Evolutionary conservation across 2,888 invertebrate genomes (phyloP).

Genomic region (Acrocyrtus sp.): DNA sequence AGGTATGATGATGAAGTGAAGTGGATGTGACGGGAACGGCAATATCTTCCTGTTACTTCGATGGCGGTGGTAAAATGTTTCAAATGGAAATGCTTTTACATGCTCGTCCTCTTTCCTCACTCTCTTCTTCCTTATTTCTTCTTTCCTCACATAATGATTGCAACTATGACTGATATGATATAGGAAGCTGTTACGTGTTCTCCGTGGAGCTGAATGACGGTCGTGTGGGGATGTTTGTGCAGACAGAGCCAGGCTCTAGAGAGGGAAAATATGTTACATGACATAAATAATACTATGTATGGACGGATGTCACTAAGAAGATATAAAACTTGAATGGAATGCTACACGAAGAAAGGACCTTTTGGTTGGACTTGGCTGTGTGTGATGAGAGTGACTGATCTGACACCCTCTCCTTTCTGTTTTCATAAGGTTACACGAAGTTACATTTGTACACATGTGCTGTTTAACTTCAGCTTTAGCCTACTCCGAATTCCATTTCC

Average conservation of each 20-base stretch:
- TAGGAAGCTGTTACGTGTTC: slow-evolving; percentile 10
- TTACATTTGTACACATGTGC: slow-evolving; percentile 31
- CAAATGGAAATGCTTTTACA: slow-evolving; percentile 43
- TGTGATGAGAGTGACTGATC: slow-evolving; percentile 31
- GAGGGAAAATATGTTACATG: not conserved
- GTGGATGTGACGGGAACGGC: not conserved
- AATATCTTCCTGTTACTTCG: no score
- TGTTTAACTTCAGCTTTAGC: slow-evolving; percentile 43
- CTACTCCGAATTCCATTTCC: slow-evolving; percentile 34
- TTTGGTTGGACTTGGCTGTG: not conserved
- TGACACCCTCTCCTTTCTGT: slow-evolving; percentile 38
- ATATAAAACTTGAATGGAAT: not conserved
- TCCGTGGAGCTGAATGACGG: not conserved
- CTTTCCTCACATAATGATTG: slow-evolving; percentile 15
- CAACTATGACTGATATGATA: slow-evolving; percentile 22
- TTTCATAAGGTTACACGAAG: slow-evolving; percentile 37
- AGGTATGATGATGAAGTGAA: not conserved
- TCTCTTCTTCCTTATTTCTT: not conserved
- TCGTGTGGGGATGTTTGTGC: not conserved
- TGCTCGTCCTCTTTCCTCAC: slow-evolving; percentile 19
- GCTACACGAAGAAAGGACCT: not conserved
- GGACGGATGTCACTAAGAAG: not conserved
- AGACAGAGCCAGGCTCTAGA: not conserved
- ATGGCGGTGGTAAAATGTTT: slow-evolving; percentile 42
- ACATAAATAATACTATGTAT: not conserved